Base-by-base conservation (phyloP, 2,888 invertebrate genomes). In the Drosophila pseudotalamancana region DNA sequence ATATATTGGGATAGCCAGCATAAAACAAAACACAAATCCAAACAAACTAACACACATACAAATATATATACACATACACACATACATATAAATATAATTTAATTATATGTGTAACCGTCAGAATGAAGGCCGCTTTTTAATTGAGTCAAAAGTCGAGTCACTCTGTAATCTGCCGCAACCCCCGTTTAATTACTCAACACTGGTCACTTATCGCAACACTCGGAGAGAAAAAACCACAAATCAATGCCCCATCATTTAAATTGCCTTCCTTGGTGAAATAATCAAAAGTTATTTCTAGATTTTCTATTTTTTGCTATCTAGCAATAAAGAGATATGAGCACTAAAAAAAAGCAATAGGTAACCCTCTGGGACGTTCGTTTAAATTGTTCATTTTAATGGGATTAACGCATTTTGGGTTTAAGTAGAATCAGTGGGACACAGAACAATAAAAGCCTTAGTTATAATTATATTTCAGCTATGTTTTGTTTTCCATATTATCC, bases 271-370 rank as follows among this genome's bases (percentile, higher is more conserved):
- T 32, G n/a, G 8, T 25, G 11, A 25, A 53, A 34, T 49, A 18
- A 14, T 34, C 45, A 25, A 5, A 16, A 8, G 8, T 8, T 35
- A 1, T 14, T 19, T 27, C 14, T 11, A 51, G 25, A 34, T 12
- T 11, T 35, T 48, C 21, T 6, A 23, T 9, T 6, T 19, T 5
- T 1, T 45, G 19, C 19, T 45, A 45, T 45, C 43, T 45, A 12
- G 43, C 43, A 27, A 29, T 43, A 18, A 43, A 43, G 2, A 18
- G n/a, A 16, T n/a, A n/a, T n/a, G n/a, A n/a, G n/a, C n/a, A n/a
- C 18, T 29, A 27, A 23, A 9, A 12, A 9, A 14, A 9, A 12
- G 8, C 12, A 23, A 14, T 14, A 40, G 2, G 2, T 40, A 8
- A 23, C 23, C 9, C 23, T 14, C 9, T 3, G n/a, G 39, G 14